Evolutionary conservation across 2,113 vertebrate species (phyloP).

Genomic region (Seriola quinqueradiata): DNA sequence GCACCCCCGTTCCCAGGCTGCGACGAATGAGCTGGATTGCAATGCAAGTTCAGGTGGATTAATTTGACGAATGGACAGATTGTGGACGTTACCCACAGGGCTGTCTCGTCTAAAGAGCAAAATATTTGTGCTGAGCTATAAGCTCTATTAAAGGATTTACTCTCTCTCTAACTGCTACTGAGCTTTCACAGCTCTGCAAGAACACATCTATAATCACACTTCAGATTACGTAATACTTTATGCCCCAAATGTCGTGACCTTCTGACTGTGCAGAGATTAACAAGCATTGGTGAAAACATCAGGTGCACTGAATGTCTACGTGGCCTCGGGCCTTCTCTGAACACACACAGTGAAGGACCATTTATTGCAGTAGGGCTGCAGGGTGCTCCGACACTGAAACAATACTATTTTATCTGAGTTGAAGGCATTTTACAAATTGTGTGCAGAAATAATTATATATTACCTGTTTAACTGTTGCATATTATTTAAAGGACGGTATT

Average conservation of each 20-base stretch:
- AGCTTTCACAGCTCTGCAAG: background rate
- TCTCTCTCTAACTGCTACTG: background rate
- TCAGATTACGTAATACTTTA: background rate
- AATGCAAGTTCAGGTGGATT: conserved; percentile 28
- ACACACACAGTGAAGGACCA: background rate
- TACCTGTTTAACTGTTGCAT: background rate
- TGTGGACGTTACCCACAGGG: conserved; percentile 18
- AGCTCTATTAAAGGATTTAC: background rate
- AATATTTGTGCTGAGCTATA: conserved; percentile 13
- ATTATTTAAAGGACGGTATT: background rate
- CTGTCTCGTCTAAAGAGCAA: conserved; percentile 15
- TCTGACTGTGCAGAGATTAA: background rate
- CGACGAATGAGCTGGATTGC: conserved; percentile 50
- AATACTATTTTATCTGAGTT: too few relatives aligned
- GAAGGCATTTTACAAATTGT: too few relatives aligned
- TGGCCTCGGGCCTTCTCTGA: too few relatives aligned
- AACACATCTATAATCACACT: conserved; percentile 14
- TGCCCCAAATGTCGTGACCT: background rate
- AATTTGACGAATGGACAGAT: conserved; percentile 50
- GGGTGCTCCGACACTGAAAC: too few relatives aligned
- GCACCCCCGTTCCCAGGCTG: background rate
- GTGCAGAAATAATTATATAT: background rate
- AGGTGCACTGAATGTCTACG: background rate
- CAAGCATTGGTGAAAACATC: background rate
- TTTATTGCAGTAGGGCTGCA: too few relatives aligned